Evolutionary conservation across 2,113 vertebrate species (phyloP), one percentile per base, ranked within the genome.

Genomic region (Poecilia latipinna): DNA sequence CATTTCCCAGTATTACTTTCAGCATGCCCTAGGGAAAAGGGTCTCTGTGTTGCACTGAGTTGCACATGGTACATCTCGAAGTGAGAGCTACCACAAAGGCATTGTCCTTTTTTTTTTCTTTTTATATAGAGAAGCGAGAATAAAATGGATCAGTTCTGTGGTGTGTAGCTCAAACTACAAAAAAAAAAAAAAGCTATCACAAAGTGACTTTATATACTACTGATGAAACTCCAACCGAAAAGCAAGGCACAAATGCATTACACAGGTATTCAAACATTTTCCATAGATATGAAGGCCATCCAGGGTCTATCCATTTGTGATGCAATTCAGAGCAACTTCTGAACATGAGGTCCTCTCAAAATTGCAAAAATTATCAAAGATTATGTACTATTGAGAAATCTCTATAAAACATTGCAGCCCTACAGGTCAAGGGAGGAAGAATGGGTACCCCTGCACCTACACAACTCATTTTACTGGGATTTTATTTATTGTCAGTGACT

Each of bases 1-100:
- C 71, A 72, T 80, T 74, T 87, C 75, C 81, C 77, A 73, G 70
- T 71, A 67, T 84, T 67, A 78, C 69, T 79, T 82, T 81, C 35
- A 61, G 79, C 69, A 77, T 0, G 1, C 83, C 77, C 68, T 8
- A 3, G 79, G 54, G 84, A 74, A 74, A 37, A 61, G 33, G 69
- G 37, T 79, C 31, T 79, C 51, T 68, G 74, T 70, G 71, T 84
- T 80, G 77, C 88, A 80, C 35, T 57, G 74, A 62, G 72, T 84
- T 87, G 75, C 86, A 64, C 74, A 68, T 37, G 24, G 8, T 35
- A 3, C 2, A 61, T 67, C 75, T 70, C 82, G 74, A 70, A 69
- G 66, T 63, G 24, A 80, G 39, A 78, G 63, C 60, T 44, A 64
- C 73, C 44, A 28, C 62, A 74, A 44, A 61, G 22, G 66, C 57